Conservation (phyloP, 2,113 vertebrate species). For the Siniperca knerii region DNA sequence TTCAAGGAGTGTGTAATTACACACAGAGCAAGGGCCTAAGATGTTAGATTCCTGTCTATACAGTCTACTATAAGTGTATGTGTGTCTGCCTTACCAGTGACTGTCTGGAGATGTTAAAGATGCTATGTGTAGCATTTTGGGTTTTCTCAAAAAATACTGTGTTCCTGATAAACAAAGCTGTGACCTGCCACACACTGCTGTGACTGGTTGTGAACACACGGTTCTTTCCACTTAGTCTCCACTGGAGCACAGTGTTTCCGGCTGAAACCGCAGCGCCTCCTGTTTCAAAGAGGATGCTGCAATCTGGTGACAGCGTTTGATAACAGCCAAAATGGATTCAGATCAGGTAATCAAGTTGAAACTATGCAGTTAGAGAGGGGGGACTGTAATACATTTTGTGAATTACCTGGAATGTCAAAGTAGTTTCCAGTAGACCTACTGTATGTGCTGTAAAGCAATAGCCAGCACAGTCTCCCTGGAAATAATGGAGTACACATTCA, state of each 20-base stretch:
- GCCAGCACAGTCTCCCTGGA: not conserved
- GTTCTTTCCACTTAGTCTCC: not conserved
- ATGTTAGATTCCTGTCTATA: constrained; percentile 45
- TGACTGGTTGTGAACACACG: not conserved
- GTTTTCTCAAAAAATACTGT: constrained; percentile 1
- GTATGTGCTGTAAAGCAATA: not conserved
- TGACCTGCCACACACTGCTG: constrained; percentile 9
- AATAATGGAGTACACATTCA: too few relatives aligned
- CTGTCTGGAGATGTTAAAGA: constrained; percentile 6
- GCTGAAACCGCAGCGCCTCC: not conserved
- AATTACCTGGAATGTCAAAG: not conserved
- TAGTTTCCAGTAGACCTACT: not conserved
- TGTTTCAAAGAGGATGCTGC: not conserved
- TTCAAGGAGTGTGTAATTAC: constrained; percentile 51
- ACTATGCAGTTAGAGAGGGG: not conserved
- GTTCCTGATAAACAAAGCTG: constrained; percentile 28
- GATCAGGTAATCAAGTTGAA: constrained; percentile 13
- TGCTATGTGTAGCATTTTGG: not conserved
- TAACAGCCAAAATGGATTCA: constrained; percentile 7
- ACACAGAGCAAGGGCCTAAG: constrained; percentile 44
- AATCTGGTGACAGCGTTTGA: not conserved
- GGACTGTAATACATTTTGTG: not conserved
- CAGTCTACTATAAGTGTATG: constrained; percentile 11
- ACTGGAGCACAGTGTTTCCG: not conserved
- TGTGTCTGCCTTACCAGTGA: constrained; percentile 3